phyloP scores from a whole-genome alignment of 1,140 invertebrate genomes.

The Aphidius ervi region DNA sequence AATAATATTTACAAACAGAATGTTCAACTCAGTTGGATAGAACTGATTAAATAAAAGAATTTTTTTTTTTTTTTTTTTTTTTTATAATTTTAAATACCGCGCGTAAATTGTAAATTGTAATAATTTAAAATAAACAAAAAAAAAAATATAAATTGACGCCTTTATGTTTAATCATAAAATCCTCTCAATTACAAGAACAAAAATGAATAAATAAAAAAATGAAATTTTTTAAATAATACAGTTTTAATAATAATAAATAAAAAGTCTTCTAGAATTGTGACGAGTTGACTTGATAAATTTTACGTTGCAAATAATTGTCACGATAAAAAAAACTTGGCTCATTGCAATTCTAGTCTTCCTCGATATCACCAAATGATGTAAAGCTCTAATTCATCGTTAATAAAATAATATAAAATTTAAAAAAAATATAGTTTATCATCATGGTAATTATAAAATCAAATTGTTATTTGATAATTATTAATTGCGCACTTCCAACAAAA shows the following conservation, averaged over 20 bases:
- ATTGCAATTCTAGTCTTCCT: constrained; percentile 47
- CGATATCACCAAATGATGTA: constrained; percentile 52
- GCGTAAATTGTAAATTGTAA: background rate
- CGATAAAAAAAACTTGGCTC: constrained; percentile 37
- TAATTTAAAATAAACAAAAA: background rate
- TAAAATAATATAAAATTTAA: constrained; percentile 7
- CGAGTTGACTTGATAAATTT: constrained; percentile 36
- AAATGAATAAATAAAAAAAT: constrained; percentile 20
- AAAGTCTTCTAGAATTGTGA: constrained; percentile 45
- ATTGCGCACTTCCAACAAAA: background rate
- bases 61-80: no score
- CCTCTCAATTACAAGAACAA: constrained; percentile 38
- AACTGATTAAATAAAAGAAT: no score
- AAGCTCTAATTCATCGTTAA: constrained; percentile 34
- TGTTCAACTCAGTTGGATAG: no score
- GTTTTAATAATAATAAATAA: constrained; percentile 10
- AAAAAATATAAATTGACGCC: constrained; percentile 45
- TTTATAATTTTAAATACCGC: no score
- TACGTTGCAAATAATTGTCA: constrained; percentile 18
- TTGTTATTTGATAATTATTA: background rate
- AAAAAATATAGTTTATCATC: constrained; percentile 8
- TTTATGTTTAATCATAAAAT: constrained; percentile 40
- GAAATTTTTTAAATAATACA: constrained; percentile 9
- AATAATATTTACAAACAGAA: no score
- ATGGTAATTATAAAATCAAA: background rate